These are phyloP conservation scores for Gallinago media DNA, from an alignment of 2,113 vertebrate genomes.

Conservation along the genomic window DNA sequence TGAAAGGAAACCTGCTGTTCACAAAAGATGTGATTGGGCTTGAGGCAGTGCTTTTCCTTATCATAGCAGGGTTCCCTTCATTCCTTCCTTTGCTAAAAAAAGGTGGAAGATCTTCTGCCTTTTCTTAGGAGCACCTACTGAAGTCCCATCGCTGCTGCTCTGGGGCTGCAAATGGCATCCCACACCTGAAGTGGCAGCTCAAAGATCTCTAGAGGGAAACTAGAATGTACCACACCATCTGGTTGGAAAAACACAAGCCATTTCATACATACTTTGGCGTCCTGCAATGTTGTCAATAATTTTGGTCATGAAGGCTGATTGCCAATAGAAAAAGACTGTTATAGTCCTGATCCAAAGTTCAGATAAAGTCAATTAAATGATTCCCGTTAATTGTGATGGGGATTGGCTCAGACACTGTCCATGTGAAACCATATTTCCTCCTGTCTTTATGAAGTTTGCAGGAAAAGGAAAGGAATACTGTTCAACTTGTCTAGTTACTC, in stretches of 20 bases:
- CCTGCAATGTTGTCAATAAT: background rate
- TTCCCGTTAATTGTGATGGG: background rate
- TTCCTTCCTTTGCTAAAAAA: background rate
- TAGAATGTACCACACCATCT: background rate
- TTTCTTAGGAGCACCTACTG: background rate
- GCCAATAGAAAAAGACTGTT: background rate
- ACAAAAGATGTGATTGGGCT: rapidly evolving
- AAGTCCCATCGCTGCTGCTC: background rate
- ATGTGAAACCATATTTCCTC: background rate
- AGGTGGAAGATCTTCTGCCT: background rate
- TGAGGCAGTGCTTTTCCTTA: background rate
- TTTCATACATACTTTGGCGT: background rate
- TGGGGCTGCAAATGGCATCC: background rate
- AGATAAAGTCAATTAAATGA: background rate
- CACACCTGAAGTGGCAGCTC: background rate
- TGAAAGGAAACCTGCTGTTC: background rate
- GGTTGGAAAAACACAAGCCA: background rate
- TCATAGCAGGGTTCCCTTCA: background rate
- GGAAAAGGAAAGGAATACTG: background rate
- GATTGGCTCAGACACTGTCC: background rate
- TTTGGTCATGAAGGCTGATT: background rate
- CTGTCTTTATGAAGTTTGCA: background rate
- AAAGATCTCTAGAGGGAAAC: background rate
- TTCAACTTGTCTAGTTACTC: background rate
- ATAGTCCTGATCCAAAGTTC: background rate